Percentiles rank a stretch among this genome's conserved stretches.
phyloP scores from a whole-genome alignment of 2,888 invertebrate genomes.

The Dryocosmus kuriphilus region DNA sequence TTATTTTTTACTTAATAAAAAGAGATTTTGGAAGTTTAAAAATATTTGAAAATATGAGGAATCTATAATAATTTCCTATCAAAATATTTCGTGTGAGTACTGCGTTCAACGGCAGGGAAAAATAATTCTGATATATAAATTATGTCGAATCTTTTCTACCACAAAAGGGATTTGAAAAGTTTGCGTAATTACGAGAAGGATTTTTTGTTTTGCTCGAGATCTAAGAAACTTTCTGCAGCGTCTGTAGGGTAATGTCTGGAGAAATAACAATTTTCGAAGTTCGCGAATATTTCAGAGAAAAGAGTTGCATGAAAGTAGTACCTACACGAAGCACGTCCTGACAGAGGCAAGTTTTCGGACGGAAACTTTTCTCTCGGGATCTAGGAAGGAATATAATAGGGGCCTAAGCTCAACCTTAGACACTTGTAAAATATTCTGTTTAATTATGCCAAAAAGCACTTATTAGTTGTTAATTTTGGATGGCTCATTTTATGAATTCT shows the following conservation, averaged over 20 bases:
- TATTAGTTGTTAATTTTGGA: too few relatives aligned
- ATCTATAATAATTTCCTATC: not conserved
- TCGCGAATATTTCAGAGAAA: constrained; percentile 12
- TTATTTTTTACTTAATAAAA: too few relatives aligned
- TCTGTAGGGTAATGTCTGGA: not conserved
- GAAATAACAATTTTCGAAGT: constrained; percentile 20
- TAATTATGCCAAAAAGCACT: too few relatives aligned
- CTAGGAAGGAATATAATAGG: not conserved
- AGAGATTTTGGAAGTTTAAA: too few relatives aligned
- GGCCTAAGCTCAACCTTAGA: not conserved
- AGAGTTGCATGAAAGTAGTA: constrained; percentile 14
- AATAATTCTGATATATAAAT: not conserved
- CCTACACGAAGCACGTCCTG: constrained; percentile 23
- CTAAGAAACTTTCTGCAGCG: constrained; percentile 2
- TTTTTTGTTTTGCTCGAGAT: not conserved
- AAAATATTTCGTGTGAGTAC: not conserved
- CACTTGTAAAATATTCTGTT: too few relatives aligned
- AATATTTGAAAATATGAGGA: too few relatives aligned
- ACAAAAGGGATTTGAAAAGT: not conserved
- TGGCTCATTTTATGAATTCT: too few relatives aligned
- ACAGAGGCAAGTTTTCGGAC: constrained; percentile 1
- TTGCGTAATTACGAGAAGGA: not conserved
- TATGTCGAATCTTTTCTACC: not conserved
- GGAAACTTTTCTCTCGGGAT: constrained; percentile 17
- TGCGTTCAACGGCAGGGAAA: not conserved